These are phyloP conservation scores for Trissolcus japonicus DNA, from an alignment of 2,888 invertebrate species.

Conservation along the genomic window DNA sequence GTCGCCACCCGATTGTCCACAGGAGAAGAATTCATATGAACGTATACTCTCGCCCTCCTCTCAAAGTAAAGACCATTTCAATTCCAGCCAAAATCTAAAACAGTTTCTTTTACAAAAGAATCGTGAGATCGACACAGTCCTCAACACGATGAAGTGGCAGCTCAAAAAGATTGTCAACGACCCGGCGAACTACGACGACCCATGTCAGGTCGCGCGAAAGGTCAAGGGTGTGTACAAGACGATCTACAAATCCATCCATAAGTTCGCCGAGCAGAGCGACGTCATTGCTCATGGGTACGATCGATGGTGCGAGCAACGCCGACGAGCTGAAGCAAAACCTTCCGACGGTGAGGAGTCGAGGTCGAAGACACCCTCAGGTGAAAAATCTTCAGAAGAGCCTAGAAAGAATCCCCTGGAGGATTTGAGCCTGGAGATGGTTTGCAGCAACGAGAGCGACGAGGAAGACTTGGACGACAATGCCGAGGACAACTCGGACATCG, in stretches of 20 bases:
- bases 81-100: slow-evolving; percentile 42
- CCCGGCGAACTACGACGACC: slow-evolving; percentile 34
- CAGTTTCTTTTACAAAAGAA: slow-evolving; percentile 61
- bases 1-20: no score
- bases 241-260: slow-evolving; percentile 33
- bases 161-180: slow-evolving; percentile 49
- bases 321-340: not conserved
- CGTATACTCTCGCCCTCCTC: no score
- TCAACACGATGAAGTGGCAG: slow-evolving; percentile 61
- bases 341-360: not conserved
- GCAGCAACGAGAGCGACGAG: slow-evolving; percentile 68
- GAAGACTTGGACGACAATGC: slow-evolving; percentile 61
- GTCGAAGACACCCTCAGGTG: not conserved
- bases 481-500: slow-evolving; percentile 33
- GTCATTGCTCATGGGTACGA: slow-evolving; percentile 13
- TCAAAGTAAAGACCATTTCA: not conserved
- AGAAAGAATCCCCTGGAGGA: not conserved
- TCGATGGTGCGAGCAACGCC: slow-evolving; percentile 23
- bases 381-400: no score
- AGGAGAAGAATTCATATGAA: no score
- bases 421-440: slow-evolving; percentile 64
- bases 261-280: slow-evolving; percentile 45
- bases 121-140: slow-evolving; percentile 63
- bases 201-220: not conserved
- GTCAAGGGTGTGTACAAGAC: slow-evolving; percentile 27